These are phyloP conservation scores for Drosophila stalkeri DNA, from an alignment of 2,888 invertebrate species.

Conservation along the genomic window DNA sequence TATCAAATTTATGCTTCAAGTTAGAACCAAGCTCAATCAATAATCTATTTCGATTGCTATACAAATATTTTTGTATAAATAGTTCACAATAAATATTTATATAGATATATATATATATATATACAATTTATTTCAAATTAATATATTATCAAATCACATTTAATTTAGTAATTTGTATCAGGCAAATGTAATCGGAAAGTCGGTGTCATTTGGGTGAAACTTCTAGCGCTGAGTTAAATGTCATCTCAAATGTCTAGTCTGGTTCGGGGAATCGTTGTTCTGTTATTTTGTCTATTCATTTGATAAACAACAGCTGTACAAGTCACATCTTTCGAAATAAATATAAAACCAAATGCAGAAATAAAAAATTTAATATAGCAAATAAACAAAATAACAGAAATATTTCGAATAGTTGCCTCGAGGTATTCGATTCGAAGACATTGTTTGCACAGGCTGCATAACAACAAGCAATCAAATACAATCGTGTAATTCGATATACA, in stretches of 20 bases:
- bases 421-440: slow-evolving; percentile 27
- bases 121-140: background rate
- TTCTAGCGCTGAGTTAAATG: slow-evolving; percentile 47
- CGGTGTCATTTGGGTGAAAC: slow-evolving; percentile 20
- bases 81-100: no score
- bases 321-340: slow-evolving; percentile 50
- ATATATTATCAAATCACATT: background rate
- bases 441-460: slow-evolving; percentile 66
- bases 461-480: slow-evolving; percentile 23
- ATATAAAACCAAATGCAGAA: slow-evolving; percentile 36
- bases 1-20: no score
- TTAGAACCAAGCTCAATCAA: no score
- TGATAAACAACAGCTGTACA: slow-evolving; percentile 49
- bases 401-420: slow-evolving; percentile 60
- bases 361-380: slow-evolving; percentile 21
- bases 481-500: slow-evolving; percentile 49
- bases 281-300: slow-evolving; percentile 46
- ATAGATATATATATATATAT: background rate
- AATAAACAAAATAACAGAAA: slow-evolving; percentile 28
- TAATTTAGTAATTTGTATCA: background rate
- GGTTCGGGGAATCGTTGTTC: slow-evolving; percentile 42
- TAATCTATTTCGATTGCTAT: no score
- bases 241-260: slow-evolving; percentile 58
- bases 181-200: background rate
- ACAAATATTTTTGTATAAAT: no score